These are phyloP conservation scores for Brenthis ino DNA, from an alignment of 2,888 invertebrate genomes.

Conservation along the genomic window DNA sequence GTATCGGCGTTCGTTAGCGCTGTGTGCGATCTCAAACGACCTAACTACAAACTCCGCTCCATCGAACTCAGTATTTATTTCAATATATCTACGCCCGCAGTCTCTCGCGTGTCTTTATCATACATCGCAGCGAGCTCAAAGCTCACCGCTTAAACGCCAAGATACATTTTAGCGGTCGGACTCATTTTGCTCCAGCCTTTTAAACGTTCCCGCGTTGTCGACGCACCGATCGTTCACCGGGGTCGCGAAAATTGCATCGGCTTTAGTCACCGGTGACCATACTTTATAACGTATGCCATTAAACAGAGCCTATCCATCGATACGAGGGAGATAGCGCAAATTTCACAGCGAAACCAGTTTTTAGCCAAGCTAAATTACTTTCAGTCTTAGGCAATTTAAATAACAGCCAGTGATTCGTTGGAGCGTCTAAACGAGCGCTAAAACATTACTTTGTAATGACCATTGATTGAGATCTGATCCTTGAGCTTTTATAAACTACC, in stretches of 20 bases:
- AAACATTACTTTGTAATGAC: constrained; percentile 58
- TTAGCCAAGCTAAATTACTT: constrained; percentile 59
- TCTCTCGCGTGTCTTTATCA: constrained; percentile 52
- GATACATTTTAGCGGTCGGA: constrained; percentile 68
- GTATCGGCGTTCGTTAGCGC: constrained; percentile 78
- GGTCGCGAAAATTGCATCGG: constrained; percentile 60
- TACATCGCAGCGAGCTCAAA: constrained; percentile 64
- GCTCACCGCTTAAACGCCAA: constrained; percentile 65
- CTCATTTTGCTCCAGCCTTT: constrained; percentile 62
- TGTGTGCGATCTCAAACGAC: constrained; percentile 44
- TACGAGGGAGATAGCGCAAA: constrained; percentile 38
- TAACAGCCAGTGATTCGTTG: constrained; percentile 62
- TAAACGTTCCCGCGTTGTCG: constrained; percentile 50
- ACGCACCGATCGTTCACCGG: constrained; percentile 39
- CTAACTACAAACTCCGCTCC: constrained; percentile 45
- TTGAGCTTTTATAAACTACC: constrained; percentile 46
- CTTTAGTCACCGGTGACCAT: constrained; percentile 54
- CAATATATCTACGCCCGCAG: constrained; percentile 36
- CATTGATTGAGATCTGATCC: constrained; percentile 53
- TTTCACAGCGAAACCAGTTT: constrained; percentile 61
- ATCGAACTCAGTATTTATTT: constrained; percentile 44
- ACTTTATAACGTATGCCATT: constrained; percentile 20
- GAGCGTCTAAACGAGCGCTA: constrained; percentile 47
- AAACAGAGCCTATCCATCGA: constrained; percentile 27
- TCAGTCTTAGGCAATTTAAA: constrained; percentile 63